Evolutionary conservation across 2,888 invertebrate species (phyloP), one percentile per base, ranked within the genome.

Genomic region (Oxycera nigricornis): DNA sequence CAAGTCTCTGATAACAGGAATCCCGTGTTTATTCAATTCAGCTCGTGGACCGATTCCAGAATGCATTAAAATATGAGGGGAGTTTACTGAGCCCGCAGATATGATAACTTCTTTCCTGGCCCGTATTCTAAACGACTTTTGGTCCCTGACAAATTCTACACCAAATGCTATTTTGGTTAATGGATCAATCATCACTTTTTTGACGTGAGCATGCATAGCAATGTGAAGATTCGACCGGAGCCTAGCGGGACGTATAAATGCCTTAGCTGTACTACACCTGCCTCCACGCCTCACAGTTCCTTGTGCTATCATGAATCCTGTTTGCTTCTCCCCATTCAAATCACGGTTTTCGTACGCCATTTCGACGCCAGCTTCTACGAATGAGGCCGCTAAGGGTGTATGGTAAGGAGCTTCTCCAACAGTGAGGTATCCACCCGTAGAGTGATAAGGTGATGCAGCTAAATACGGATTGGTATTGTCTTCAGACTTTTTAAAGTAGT

Each of bases 61-160:
- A 0, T 98, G 84, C 95, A 98, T 95, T 46, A 98, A 85, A 1
- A 98, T 81, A 82, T 99, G 98, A 0, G 98, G 96, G 0, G 97
- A 94, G 82, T 97, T 97, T 0, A 99, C 89, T 0, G 97, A 90
- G 0, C 98, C 98, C 0, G 92, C 96, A 0, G 95, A 94, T 1
- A 98, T 82, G 65, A 98, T 93, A 0, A 98, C 93, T 83, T 96
- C 96, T 82, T 93, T 95, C 35, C 88, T 89, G 0, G 95, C 94
- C 74, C 91, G 86, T 1, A 95, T 90, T 65, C 92, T 88, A 79
- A 91, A 90, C 0, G 92, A 82, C 84, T 91, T 90, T 65, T 91
- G 91, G 70, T 93, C 91, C 57, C 93, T 88, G 1, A 92, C 85
- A 80, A 95, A 94, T 81, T 94, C 93, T 0, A 96, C 91, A 0